phyloP scores from a whole-genome alignment of 2,888 invertebrate genomes.

The Drosophila emarginata region DNA sequence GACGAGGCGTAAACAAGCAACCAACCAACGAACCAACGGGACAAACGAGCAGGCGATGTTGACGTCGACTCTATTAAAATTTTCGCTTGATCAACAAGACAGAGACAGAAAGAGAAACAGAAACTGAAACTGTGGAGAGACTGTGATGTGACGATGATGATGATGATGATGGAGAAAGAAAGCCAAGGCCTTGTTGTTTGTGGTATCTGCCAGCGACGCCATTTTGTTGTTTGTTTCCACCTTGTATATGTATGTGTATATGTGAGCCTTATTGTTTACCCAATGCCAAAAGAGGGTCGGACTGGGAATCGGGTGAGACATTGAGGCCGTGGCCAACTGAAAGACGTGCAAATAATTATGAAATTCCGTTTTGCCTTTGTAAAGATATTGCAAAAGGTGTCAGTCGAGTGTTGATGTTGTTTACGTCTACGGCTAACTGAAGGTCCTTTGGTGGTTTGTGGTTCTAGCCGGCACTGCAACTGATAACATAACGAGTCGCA shows the following conservation, averaged over 20 bases:
- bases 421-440: slow-evolving; percentile 17
- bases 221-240: slow-evolving; percentile 56
- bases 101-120: slow-evolving; percentile 28
- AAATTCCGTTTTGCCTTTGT: slow-evolving; percentile 40
- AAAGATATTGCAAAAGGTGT: slow-evolving; percentile 22
- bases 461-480: slow-evolving; percentile 7
- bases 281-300: slow-evolving; percentile 26
- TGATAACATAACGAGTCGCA: background rate
- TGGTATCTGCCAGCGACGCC: slow-evolving; percentile 48
- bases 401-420: slow-evolving; percentile 29
- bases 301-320: background rate
- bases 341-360: slow-evolving; percentile 60
- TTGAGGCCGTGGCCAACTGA: background rate
- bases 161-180: slow-evolving; percentile 1
- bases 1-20: slow-evolving; percentile 70
- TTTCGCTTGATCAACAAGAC: slow-evolving; percentile 70
- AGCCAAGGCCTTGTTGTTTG: slow-evolving; percentile 20
- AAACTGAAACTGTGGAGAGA: background rate
- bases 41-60: slow-evolving; percentile 36
- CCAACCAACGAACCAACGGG: slow-evolving; percentile 6
- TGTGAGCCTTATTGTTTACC: slow-evolving; percentile 41
- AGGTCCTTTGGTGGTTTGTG: slow-evolving; percentile 2
- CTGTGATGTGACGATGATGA: background rate
- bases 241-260: slow-evolving; percentile 23
- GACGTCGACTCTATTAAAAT: slow-evolving; percentile 73